Base-by-base conservation (phyloP, 2,797 vertebrate genomes). In the Enteromius afrohamiltoni region DNA sequence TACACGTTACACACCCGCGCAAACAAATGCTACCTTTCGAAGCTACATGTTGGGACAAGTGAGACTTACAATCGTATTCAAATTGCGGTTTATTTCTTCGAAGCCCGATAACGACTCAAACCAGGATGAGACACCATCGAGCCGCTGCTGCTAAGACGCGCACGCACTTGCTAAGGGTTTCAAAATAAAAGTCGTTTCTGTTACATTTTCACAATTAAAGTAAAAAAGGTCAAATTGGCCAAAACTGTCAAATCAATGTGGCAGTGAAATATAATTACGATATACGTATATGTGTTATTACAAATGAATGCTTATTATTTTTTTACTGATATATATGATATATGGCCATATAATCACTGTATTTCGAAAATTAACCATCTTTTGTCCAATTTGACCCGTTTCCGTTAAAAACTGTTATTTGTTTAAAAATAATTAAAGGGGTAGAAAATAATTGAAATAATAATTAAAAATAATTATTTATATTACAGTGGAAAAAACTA, bases 121-220 rank as follows among this genome's bases (percentile, higher is more conserved):
- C 1, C 37, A 47, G 26, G 62, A 77, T 23, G 26, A 21, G 14
- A 69, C 64, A 83, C 26, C 74, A 83, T 83, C 19, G 40, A 78
- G 65, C 45, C 71, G 29, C 69, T 16, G 17, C 67, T 5, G 23
- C 45, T 47, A 13, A 8, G 21, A 37, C 1, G 7, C 19, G 64
- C 37, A n/a, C 4, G 4, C 10, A n/a, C n/a, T 1, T 16, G 21
- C 7, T 17, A 37, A 16, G 55, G 1, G 10, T 69, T 79, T 42
- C 77, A 79, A 3, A 79, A 79, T 69, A 79, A 53, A 79, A 79
- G 77, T 11, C 47, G 0, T 34, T 53, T 13, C 16, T 6, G 19
- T 37, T n/a, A 34, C 10, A 3, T 53, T 68, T 68, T 79, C 64
- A 55, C 13, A 21, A 69, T 79, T 6, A 19, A 55, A 40, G 49